Evolutionary conservation across 2,797 vertebrate genomes (phyloP), one percentile per base, ranked within the genome.

Genomic region (Tiaroga cobitis): DNA sequence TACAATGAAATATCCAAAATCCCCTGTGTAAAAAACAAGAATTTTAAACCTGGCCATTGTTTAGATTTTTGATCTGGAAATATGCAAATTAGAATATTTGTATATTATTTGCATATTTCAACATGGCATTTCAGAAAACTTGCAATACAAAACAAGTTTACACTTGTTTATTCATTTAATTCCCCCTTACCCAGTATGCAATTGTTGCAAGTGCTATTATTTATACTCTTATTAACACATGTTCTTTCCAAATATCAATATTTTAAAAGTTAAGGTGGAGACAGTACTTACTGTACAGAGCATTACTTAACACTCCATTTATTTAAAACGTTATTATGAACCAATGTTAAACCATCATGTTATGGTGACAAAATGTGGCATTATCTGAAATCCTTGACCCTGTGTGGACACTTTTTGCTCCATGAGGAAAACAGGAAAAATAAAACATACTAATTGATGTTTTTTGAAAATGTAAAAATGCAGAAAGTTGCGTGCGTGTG

Each of bases 301-400:
- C 43, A 32, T 74, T 19, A 29, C 43, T 29, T 73, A 29, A 26
- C 5, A 19, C 8, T 34, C 13, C 1, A 13, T 51, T 9, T 13
- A 21, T 51, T 51, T 9, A 3, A 18, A 77, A 37, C 1, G 13
- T 61, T 39, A 39, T 39, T 8, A 61, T 24, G 34, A 77, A 26
- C 54, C 34, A 61, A 5, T 93, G 59, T 75, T 1, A 43, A 15
- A 43, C 26, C 39, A 1, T n/a, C 4, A 59, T 5, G 2, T 26
- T 26, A 26, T 26, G 0, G 11, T 11, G 59, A 61, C 24, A 37
- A 37, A 37, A n/a, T 59, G 24, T 59, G 56, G 3, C 10, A 59
- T 59, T n/a, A n/a, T n/a, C 24, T 15, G 21, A 56, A 56, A 24
- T 24, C 21, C 21, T 56, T 24, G 51, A 7, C 51, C 43, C 15